Percentiles rank a stretch among this genome's conserved stretches.
Evolutionary conservation across 2,797 vertebrate species (phyloP).

Genomic region (Hafferia zeledoni): DNA sequence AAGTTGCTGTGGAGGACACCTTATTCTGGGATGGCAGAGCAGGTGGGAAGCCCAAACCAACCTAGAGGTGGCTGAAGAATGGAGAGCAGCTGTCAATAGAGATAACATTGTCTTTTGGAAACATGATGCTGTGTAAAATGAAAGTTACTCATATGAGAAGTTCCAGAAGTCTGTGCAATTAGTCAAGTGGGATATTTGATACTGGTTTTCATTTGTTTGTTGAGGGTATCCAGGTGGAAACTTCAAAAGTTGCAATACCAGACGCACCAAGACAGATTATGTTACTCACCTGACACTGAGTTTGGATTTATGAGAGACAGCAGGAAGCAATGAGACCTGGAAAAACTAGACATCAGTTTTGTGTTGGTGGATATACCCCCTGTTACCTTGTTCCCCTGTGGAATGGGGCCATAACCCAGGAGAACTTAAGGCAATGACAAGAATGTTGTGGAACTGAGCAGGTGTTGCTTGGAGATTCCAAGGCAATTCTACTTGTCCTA

Average conservation of each 20-base stretch:
- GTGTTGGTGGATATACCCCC: background rate
- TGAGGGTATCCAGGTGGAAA: background rate
- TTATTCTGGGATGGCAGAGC: conserved; percentile 93
- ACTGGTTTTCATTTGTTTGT: background rate
- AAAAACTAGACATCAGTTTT: background rate
- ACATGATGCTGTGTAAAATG: background rate
- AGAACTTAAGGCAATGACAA: background rate
- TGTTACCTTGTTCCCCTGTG: background rate
- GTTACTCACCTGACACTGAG: background rate
- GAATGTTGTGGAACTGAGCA: background rate
- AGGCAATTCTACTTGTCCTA: background rate
- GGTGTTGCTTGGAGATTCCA: background rate
- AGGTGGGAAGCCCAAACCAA: conserved; percentile 91
- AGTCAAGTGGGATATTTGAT: background rate
- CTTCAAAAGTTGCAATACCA: background rate
- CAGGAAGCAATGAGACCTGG: background rate
- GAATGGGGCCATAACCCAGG: background rate
- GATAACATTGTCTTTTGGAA: conserved; percentile 71
- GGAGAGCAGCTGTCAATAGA: conserved; percentile 83
- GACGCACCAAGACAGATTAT: background rate
- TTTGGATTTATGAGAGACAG: background rate
- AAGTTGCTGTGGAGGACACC: conserved; percentile 86
- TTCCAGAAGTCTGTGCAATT: rapidly evolving
- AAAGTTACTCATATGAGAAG: background rate
- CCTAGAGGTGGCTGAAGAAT: conserved; percentile 92